phyloP scores from a whole-genome alignment of 2,797 vertebrate genomes.

The Microcaecilia unicolor region DNA sequence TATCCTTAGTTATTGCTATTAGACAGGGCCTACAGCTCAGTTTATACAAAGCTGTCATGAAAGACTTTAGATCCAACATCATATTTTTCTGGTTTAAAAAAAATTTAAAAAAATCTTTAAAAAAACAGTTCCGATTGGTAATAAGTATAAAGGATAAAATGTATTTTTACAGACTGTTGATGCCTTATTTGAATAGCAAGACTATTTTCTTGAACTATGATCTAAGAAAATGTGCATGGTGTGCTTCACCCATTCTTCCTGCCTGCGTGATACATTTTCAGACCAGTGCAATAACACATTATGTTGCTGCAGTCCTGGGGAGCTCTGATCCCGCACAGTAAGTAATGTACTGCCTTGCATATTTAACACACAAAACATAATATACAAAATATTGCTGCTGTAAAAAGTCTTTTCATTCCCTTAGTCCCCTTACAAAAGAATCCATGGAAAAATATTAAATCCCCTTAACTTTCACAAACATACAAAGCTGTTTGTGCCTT shows the following conservation, averaged over 20 bases:
- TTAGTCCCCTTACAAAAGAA: slow-evolving; percentile 55
- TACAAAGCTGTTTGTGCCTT: slow-evolving; percentile 53
- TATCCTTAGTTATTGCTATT: slow-evolving; percentile 48
- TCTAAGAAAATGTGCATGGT: slow-evolving; percentile 19
- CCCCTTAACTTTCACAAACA: slow-evolving; percentile 60
- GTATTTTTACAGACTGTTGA: too few species aligned
- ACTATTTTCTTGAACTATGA: slow-evolving; percentile 20
- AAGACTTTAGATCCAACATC: slow-evolving; percentile 34
- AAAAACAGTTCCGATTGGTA: slow-evolving; percentile 51
- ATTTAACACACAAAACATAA: slow-evolving; percentile 53
- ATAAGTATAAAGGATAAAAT: slow-evolving; percentile 48
- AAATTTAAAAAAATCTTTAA: slow-evolving; percentile 52
- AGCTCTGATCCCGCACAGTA: slow-evolving; percentile 29
- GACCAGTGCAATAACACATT: slow-evolving; percentile 29
- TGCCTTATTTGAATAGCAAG: slow-evolving; percentile 35
- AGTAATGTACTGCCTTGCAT: slow-evolving; percentile 56
- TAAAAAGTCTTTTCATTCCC: slow-evolving; percentile 59
- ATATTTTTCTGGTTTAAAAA: slow-evolving; percentile 42
- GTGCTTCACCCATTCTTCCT: slow-evolving; percentile 24
- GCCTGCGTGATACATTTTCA: slow-evolving; percentile 26
- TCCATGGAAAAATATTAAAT: slow-evolving; percentile 64
- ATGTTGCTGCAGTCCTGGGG: slow-evolving; percentile 26
- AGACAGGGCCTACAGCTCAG: slow-evolving; percentile 37
- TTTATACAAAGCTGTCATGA: slow-evolving; percentile 37
- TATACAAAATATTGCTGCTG: slow-evolving; percentile 69